Conservation (phyloP, 2,888 invertebrate species). For the Dilophus febrilis region DNA sequence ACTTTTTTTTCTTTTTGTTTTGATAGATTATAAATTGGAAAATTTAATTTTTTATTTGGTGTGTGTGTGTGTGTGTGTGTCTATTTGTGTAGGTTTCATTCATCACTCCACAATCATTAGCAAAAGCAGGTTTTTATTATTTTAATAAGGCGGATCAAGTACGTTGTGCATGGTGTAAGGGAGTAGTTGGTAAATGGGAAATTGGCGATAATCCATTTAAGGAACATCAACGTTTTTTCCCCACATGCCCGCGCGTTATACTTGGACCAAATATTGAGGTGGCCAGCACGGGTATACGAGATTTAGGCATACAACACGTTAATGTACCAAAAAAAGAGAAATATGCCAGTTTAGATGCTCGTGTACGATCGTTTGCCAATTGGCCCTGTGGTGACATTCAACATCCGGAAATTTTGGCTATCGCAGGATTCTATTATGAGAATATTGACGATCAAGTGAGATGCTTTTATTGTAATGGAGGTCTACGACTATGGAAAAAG, state of each 20-base stretch:
- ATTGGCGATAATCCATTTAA: constrained; percentile 61
- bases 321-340: constrained; percentile 45
- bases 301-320: constrained; percentile 35
- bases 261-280: constrained; percentile 28
- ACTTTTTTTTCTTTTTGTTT: too few relatives aligned
- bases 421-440: constrained; percentile 79
- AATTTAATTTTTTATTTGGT: too few relatives aligned
- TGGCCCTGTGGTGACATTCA: constrained; percentile 68
- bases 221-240: constrained; percentile 67
- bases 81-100: constrained; percentile 25
- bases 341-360: constrained; percentile 47
- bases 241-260: constrained; percentile 44
- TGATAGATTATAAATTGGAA: too few relatives aligned
- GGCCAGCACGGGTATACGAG: constrained; percentile 31
- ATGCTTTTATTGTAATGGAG: constrained; percentile 91
- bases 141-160: constrained; percentile 52
- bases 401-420: constrained; percentile 56
- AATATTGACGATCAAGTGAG: constrained; percentile 54
- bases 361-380: constrained; percentile 49
- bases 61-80: too few relatives aligned
- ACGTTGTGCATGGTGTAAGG: constrained; percentile 66
- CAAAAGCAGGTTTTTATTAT: constrained; percentile 74
- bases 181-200: constrained; percentile 61
- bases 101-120: constrained; percentile 52
- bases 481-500: constrained; percentile 76